Percentiles rank a stretch among this genome's conserved stretches.
Conservation (phyloP, 1,140 invertebrate species). For the Palaemon carinicauda region DNA sequence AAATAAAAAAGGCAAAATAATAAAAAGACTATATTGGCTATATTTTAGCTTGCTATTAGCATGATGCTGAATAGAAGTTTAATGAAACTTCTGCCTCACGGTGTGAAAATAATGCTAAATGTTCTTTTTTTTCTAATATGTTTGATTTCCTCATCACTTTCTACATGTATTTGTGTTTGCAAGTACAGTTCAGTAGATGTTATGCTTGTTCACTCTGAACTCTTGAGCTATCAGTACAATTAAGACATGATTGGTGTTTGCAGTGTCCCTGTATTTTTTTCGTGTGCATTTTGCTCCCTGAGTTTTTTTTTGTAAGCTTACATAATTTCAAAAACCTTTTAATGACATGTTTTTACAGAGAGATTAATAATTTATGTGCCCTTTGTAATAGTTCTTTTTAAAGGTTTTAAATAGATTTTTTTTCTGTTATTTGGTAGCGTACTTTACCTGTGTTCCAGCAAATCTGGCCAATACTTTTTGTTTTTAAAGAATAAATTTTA, state of each 20-base stretch:
- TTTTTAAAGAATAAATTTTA: too few species aligned
- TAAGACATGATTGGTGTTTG: conserved; percentile 46
- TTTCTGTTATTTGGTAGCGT: too few species aligned
- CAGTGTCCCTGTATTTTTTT: conserved; percentile 53
- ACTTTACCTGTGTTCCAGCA: too few species aligned
- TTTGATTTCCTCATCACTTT: conserved; percentile 23
- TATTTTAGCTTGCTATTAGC: conserved; percentile 33
- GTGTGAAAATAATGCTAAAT: conserved; percentile 23
- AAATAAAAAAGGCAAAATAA: neutral
- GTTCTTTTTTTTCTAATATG: conserved; percentile 33
- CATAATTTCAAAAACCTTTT: neutral
- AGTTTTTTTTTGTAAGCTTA: conserved; percentile 1
- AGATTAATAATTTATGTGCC: too few species aligned
- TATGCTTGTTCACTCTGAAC: conserved; percentile 27
- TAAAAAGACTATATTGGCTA: conserved; percentile 11
- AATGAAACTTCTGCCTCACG: neutral
- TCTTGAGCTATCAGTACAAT: neutral
- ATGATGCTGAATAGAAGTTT: conserved; percentile 20
- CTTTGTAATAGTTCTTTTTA: too few species aligned
- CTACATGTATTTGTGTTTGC: conserved; percentile 16
- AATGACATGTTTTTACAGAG: neutral
- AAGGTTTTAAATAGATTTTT: too few species aligned
- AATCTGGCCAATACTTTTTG: too few species aligned
- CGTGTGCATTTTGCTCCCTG: conserved; percentile 48
- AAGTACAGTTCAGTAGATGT: conserved; percentile 40